Percentiles rank a stretch among this genome's conserved stretches.
Evolutionary conservation across 2,797 vertebrate species (phyloP).

Genomic region (Philypnodon macrostomus): DNA sequence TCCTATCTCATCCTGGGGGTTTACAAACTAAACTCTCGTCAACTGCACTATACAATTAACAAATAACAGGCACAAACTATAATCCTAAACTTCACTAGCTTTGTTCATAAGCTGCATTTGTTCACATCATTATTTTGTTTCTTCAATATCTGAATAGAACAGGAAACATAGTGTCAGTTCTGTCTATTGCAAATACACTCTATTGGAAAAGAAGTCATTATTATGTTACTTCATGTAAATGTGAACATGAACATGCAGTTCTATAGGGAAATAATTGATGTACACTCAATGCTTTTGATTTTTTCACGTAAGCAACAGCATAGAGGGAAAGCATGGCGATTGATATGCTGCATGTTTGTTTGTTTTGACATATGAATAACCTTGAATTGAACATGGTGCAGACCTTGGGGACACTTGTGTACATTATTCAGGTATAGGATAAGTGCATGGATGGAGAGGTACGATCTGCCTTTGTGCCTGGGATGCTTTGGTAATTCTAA

Average conservation of each 20-base stretch:
- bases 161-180: too few species aligned
- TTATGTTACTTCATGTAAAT: too few species aligned
- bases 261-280: too few species aligned
- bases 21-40: conserved; percentile 31
- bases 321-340: conserved; percentile 7
- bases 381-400: conserved; percentile 20
- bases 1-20: not conserved
- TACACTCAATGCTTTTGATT: conserved; percentile 30
- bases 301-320: conserved; percentile 41
- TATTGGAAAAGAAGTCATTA: too few species aligned
- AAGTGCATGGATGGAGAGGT: conserved; percentile 24
- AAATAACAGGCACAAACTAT: too few species aligned
- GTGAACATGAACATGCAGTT: too few species aligned
- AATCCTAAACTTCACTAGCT: too few species aligned
- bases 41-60: too few species aligned
- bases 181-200: too few species aligned
- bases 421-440: conserved; percentile 22
- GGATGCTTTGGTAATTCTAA: conserved; percentile 64
- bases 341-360: conserved; percentile 27
- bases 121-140: too few species aligned
- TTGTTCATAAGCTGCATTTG: too few species aligned
- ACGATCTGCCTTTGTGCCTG: conserved; percentile 45
- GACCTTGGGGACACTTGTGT: conserved; percentile 10
- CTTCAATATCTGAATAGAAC: too few species aligned
- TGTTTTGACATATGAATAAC: conserved; percentile 33